Evolutionary conservation across 2,888 invertebrate genomes (phyloP), one percentile per base, ranked within the genome.

Genomic region (Pyrocoelia pectoralis): DNA sequence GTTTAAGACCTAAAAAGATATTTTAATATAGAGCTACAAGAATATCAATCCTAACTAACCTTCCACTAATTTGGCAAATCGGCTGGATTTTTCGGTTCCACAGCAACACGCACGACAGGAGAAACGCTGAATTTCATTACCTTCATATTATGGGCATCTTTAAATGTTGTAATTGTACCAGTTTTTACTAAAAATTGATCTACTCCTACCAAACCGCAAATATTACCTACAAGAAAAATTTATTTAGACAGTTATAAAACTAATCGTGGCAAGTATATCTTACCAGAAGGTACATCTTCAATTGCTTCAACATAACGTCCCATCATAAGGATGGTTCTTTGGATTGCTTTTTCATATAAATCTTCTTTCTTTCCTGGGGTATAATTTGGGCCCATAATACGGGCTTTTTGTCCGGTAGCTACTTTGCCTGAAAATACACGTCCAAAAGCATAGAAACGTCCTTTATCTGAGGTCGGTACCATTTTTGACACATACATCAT

Each of bases 401-500:
- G 92, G 66, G 95, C 97, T 84, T 95, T 96, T 87, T 90, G 89
- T 61, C 95, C 96, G 59, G 95, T 95, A 71, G 90, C 85, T 53
- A 73, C 87, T 83, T 92, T 95, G 76, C 99, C 99, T 73, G 98
- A 94, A 88, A 99, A 99, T 24, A 99, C 99, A 84, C 99, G 97
- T 53, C 99, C 99, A 82, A 99, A 99, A 66, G 99, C 99, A 84
- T 98, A 99, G 91, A 99, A 99, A 81, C 99, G 93, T 68, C 99
- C 99, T 86, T 99, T 99, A 84, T 99, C 99, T 10, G 96, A 92
- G 12, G 99, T 99, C 72, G 99, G 99, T 81, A 99, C 99, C 99
- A 99, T 99, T 85, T 99, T 99, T 52, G 97, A 97, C 72, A 99
- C 88, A 89, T 99, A 99, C 99, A 99, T 99, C 98, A 99, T 99